Evolutionary conservation across 2,888 invertebrate species (phyloP), one percentile per base, ranked within the genome.

Genomic region (Caenorhabditis sp.): DNA sequence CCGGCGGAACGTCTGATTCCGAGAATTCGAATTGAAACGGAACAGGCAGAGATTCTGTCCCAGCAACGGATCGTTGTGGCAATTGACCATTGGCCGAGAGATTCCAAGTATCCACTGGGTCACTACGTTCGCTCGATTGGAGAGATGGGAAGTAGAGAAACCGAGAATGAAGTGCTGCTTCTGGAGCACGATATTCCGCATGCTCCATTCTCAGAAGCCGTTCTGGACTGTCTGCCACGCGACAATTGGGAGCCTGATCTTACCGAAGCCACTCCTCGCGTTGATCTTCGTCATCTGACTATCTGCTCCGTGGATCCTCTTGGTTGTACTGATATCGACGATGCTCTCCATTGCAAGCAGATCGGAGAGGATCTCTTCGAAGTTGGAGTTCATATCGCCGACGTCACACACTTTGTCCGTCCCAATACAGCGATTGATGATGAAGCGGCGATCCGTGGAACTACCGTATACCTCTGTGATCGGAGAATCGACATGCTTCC

Each of bases 301-400:
- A 95, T 99, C 53, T 98, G 97, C 91, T 91, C 90, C 9, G 90
- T 90, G 1, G 88, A 98, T 94, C 98, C 98, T 2, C 97, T 97
- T 0, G 98, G 98, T 0, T 99, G 98, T 92, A 99, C 98, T 0
- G 99, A 99, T 92, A 98, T 99, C 84, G 99, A 99, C 92, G 99
- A 99, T 92, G 98, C 99, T 0, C 93, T 99, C 1, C 99, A 99
- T 93, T 97, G 97, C 88, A 94, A 70, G 53, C 93, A 94, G 47
- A 92, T 97, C 24, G 93, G 94, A 0, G 95, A 95, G 90, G 95
- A 95, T 60, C 55, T 83, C 1, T 85, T 68, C 53, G 87, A 85
- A 70, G 87, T 87, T 11, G 88, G 88, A 92, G 95, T 99, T 0
- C 99, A 99, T 91, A 99, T 99, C 82, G 99, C 99, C 6, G 99